A percentile compares a stretch with the other conserved stretches of the same genome.
These are phyloP conservation scores for Danio tinwini DNA, from an alignment of 2,797 vertebrate species.

Conservation along the genomic window DNA sequence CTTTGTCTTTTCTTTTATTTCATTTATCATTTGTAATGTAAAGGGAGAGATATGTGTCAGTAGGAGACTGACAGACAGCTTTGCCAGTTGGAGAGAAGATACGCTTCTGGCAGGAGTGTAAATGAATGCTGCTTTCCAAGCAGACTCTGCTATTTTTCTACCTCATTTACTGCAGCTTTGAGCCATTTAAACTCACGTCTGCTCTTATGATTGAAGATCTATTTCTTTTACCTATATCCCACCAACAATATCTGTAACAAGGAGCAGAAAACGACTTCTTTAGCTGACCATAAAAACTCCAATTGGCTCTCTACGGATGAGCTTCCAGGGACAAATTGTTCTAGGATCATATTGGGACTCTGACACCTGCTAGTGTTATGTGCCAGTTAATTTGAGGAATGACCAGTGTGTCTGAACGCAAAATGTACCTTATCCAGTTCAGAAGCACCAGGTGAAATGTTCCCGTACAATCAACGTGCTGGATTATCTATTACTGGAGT, in stretches of 20 bases:
- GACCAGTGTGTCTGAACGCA: constrained; percentile 7
- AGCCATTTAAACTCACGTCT: constrained; percentile 37
- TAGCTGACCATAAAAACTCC: constrained; percentile 37
- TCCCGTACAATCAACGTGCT: neutral
- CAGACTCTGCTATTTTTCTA: constrained; percentile 54
- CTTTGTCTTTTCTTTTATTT: too few species aligned
- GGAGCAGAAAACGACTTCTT: constrained; percentile 5
- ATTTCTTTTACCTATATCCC: neutral
- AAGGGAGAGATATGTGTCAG: constrained; percentile 25
- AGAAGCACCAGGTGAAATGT: constrained; percentile 18
- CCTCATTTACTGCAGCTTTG: constrained; percentile 62
- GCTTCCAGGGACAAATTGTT: constrained; percentile 35
- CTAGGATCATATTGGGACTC: constrained; percentile 14
- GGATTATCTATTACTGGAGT: neutral
- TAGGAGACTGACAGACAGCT: constrained; percentile 50
- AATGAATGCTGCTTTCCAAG: constrained; percentile 48
- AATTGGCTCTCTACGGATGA: constrained; percentile 32
- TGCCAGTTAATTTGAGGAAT: neutral
- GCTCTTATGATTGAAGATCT: constrained; percentile 30
- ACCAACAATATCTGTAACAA: constrained; percentile 25
- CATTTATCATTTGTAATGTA: neutral
- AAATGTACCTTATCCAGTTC: neutral
- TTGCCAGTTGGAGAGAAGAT: constrained; percentile 49
- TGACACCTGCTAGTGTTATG: constrained; percentile 33
- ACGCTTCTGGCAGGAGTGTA: constrained; percentile 55